Evolutionary conservation across 92 coral and sea anemone species (phyloP), one percentile per base, ranked within the genome.

Genomic region (Porites rus): DNA sequence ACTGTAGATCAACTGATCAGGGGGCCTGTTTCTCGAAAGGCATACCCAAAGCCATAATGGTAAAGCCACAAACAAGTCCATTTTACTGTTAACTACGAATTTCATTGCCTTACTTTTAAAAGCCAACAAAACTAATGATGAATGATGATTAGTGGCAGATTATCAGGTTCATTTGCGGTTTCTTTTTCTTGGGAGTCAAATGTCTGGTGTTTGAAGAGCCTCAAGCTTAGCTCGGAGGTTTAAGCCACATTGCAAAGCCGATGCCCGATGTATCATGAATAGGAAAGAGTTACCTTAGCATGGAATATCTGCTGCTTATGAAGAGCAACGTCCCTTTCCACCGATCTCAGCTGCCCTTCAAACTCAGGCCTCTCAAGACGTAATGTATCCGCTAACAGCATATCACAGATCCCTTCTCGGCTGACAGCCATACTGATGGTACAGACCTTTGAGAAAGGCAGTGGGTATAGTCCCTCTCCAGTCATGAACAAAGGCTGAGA

Each of bases 321-420:
- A 19, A 93, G 91, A 71, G 88, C 83, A 79, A 92, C 85, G 84
- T 97, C 97, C 72, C 98, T 87, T 24, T 95, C 96, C 54, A 95
- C 73, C 52, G 99, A 90, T 43, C 99, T 84, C 81, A 87, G 66
- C 88, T 95, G 98, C 11, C 96, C 93, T 14, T 97, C 99, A 65
- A 89, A 93, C 80, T 97, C 99, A 0, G 99, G 98, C 53, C 99
- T 81, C 65, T 97, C 99, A 28, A 97, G 87, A n/a, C 87, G 76
- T 63, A 97, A 81, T 53, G 96, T 94, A 24, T 95, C 98, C 19
- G 80, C 74, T 83, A 95, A 74, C 43, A 97, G 86, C 70, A 90
- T 46, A 80, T 97, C 90, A 7, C 94, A 75, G 43, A 95, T 79
- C 58, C 99, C 98, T 65, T 97, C 95, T 19, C 90, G 91, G 81